Base-by-base conservation (phyloP, 1,140 invertebrate genomes). In the Bombyx mandarina region DNA sequence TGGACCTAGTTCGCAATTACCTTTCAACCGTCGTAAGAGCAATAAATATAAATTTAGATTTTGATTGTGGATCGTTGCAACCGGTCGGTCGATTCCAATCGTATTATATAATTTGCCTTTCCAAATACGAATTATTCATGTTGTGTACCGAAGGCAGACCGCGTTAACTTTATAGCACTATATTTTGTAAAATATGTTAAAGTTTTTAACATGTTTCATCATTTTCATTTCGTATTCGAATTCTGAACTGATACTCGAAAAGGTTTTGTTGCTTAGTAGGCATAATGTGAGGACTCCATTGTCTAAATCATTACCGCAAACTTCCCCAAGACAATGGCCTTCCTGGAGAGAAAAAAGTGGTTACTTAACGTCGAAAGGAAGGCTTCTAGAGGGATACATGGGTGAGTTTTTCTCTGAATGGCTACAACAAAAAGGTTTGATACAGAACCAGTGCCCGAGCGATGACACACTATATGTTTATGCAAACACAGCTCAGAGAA, bases 231-330 rank as follows among this genome's bases (percentile, higher is more conserved):
- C 9, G 42, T 3, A 53, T 43, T 18, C 45, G 18, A n/a, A 50
- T 35, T 50, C 50, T 54, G 56, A 45, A 43, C 26, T 26, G 59
- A 10, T 57, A 62, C 63, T 85, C 43, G 62, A 81, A 62, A 75
- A 81, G 76, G 77, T 84, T 8, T 54, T 86, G 18, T 71, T 86
- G 46, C 52, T 86, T 42, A 84, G 79, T 26, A 71, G 82, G 56
- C 82, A 86, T 61, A 76, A 70, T 61, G 62, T 83, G n/a, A 58
- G 82, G 45, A 77, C 75, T 18, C 82, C 82, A 55, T 63, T 83
- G 52, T 75, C 79, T 4, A 72, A 72, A 53, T 69, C 70, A 43
- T 62, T 84, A 8, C 52, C 52, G 3, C 54, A 65, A 55, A 75
- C 78, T 42, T 71, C 79, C 3, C 75, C 78, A 9, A 69, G 76